These are phyloP conservation scores for Subacronicta megacephala DNA, from an alignment of 2,888 invertebrate species.

Conservation along the genomic window DNA sequence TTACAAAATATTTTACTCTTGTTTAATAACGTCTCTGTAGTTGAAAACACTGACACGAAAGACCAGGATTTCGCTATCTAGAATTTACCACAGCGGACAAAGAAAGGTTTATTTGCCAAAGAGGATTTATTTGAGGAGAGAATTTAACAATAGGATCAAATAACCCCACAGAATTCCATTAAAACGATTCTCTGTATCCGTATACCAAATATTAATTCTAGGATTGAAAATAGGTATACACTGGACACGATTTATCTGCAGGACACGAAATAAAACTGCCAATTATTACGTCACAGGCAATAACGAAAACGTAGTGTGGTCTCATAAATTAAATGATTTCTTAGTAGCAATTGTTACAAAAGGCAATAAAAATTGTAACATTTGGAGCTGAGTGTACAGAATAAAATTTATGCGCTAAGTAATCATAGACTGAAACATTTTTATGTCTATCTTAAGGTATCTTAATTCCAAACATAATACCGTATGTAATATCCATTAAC, in stretches of 20 bases:
- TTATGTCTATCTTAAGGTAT: too few relatives aligned
- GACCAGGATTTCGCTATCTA: conserved; percentile 19
- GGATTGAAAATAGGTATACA: conserved; percentile 3
- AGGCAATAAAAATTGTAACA: conserved; percentile 21
- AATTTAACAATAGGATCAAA: conserved; percentile 45
- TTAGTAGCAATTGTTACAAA: conserved; percentile 9
- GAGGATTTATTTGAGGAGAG: conserved; percentile 38
- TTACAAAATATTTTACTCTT: conserved; percentile 37
- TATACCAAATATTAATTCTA: background rate
- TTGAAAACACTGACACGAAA: conserved; percentile 29
- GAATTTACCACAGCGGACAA: conserved; percentile 21
- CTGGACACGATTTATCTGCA: conserved; percentile 12
- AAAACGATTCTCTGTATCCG: background rate
- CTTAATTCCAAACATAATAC: too few relatives aligned
- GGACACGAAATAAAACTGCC: conserved; percentile 19
- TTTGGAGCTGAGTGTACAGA: conserved; percentile 4
- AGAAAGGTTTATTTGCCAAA: conserved; percentile 38
- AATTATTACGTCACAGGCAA: conserved; percentile 32
- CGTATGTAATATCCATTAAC: too few relatives aligned
- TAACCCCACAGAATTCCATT: conserved; percentile 3
- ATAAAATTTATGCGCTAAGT: too few relatives aligned
- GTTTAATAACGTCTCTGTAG: conserved; percentile 24
- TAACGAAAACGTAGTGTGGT: conserved; percentile 34
- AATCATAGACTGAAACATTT: too few relatives aligned
- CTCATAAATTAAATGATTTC: conserved; percentile 28